phyloP scores from a whole-genome alignment of 1,140 invertebrate genomes.

The Caenorhabditis brenneri region DNA sequence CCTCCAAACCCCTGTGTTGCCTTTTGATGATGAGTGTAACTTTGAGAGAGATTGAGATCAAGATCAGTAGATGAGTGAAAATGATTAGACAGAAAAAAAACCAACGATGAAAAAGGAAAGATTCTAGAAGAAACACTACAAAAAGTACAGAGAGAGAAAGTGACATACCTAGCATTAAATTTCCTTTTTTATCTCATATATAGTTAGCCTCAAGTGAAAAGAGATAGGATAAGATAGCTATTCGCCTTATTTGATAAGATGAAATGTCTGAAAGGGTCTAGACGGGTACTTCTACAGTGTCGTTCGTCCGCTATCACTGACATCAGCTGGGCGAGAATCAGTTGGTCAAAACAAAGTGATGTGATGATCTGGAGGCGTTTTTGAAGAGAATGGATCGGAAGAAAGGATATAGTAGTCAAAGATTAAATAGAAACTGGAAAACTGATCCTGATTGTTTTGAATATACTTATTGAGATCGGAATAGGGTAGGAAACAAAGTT shows the following conservation, averaged over 20 bases:
- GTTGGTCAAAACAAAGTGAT: constrained; percentile 31
- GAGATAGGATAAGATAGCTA: background rate
- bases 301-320: constrained; percentile 21
- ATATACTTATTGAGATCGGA: too few species aligned
- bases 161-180: background rate
- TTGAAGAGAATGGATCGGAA: background rate
- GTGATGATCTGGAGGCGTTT: background rate
- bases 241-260: background rate
- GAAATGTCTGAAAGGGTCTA: background rate
- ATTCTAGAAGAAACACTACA: background rate
- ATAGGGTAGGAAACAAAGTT: too few species aligned
- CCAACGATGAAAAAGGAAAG: background rate
- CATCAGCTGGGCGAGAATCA: constrained; percentile 24
- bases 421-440: constrained; percentile 1
- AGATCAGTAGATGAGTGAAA: background rate
- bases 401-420: background rate
- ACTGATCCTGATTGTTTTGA: background rate
- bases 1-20: background rate
- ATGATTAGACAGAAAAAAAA: background rate
- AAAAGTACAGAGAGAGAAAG: background rate
- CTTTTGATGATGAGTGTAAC: constrained; percentile 24
- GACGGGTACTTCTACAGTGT: background rate
- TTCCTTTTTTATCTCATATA: background rate
- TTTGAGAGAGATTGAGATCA: constrained; percentile 25
- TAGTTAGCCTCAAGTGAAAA: background rate